These are phyloP conservation scores for Ophiodon elongatus DNA, from an alignment of 2,113 vertebrate genomes.

Conservation along the genomic window DNA sequence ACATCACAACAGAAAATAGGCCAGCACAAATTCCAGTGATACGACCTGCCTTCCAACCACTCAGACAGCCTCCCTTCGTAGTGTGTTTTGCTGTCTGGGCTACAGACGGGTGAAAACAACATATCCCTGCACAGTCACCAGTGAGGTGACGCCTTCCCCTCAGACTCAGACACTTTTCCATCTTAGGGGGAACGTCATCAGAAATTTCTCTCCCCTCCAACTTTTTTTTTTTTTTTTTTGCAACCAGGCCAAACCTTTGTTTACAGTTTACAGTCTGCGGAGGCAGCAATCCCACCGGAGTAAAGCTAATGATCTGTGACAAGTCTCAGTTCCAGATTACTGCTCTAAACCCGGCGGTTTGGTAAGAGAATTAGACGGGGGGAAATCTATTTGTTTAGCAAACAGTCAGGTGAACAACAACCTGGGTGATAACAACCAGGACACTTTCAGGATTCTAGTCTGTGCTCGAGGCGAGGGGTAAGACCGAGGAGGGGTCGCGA, in stretches of 20 bases:
- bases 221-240: conserved; percentile 22
- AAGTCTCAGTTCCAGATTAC: conserved; percentile 73
- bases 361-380: conserved; percentile 69
- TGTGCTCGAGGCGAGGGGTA: background rate
- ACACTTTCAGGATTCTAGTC: background rate
- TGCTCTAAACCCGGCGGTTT: conserved; percentile 58
- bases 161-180: conserved; percentile 14
- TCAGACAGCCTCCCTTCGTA: conserved; percentile 9
- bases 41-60: conserved; percentile 24
- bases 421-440: background rate
- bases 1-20: conserved; percentile 52
- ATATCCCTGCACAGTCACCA: background rate
- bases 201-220: conserved; percentile 40
- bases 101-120: conserved; percentile 2
- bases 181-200: background rate
- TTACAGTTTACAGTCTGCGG: conserved; percentile 46
- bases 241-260: conserved; percentile 53
- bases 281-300: conserved; percentile 51
- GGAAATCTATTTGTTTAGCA: conserved; percentile 63
- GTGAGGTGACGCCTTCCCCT: background rate
- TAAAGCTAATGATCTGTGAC: conserved; percentile 72
- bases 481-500: conserved; percentile 12
- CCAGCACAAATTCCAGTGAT: conserved; percentile 48
- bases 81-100: conserved; percentile 11
- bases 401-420: conserved; percentile 47